These are phyloP conservation scores for Bucco capensis DNA, from an alignment of 2,113 vertebrate genomes.

Conservation along the genomic window DNA sequence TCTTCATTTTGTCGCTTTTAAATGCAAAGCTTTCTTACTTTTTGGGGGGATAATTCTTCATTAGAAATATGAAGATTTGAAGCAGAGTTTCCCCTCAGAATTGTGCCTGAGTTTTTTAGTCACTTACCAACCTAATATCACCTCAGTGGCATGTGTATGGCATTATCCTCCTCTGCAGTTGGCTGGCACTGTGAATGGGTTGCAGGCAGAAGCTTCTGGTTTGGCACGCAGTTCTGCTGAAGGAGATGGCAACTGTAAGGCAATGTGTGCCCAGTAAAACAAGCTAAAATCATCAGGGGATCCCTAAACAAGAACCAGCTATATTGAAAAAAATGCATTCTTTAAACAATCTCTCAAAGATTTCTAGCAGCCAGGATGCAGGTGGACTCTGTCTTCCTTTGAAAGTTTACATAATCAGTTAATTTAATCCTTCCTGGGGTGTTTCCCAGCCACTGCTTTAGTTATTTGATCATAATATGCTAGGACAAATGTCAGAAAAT, in stretches of 20 bases:
- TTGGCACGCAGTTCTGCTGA: slow-evolving; percentile 4
- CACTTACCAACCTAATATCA: not conserved
- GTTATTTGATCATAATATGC: slow-evolving; percentile 62
- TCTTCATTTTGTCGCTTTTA: not conserved
- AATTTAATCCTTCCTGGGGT: slow-evolving; percentile 51
- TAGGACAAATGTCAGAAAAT: slow-evolving; percentile 73
- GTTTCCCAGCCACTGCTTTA: slow-evolving; percentile 37
- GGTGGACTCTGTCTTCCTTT: slow-evolving; percentile 27
- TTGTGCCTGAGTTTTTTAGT: not conserved
- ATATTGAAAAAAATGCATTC: not conserved
- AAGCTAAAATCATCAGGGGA: slow-evolving; percentile 10
- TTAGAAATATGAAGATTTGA: not conserved
- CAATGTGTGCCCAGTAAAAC: slow-evolving; percentile 6
- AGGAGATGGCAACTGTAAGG: not conserved
- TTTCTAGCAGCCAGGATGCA: slow-evolving; percentile 18
- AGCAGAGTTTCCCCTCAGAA: not conserved
- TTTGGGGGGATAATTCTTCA: not conserved
- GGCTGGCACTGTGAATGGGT: not conserved
- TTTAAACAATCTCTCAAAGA: slow-evolving; percentile 10
- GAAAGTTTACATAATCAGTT: slow-evolving; percentile 68
- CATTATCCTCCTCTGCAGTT: not conserved
- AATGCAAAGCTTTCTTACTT: not conserved
- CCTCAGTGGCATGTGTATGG: not conserved
- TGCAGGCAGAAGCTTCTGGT: slow-evolving; percentile 4
- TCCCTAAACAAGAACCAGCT: slow-evolving; percentile 18